phyloP scores from a whole-genome alignment of 2,888 invertebrate species.

The Noctua fimbriata region DNA sequence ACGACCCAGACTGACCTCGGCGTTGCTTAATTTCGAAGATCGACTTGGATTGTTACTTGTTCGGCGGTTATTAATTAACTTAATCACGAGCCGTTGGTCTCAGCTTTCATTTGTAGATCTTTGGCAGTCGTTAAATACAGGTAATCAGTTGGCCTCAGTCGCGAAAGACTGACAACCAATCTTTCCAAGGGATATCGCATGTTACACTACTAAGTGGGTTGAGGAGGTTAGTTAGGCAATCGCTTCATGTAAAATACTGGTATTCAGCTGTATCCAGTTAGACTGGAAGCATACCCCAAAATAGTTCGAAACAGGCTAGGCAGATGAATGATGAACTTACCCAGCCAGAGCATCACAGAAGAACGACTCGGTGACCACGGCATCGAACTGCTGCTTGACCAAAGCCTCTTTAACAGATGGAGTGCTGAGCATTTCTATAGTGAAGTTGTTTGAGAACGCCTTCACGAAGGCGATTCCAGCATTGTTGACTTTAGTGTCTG shows the following conservation, averaged over 20 bases:
- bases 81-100: no score
- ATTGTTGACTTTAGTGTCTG: conserved; percentile 17
- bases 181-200: not conserved
- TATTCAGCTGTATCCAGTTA: not conserved
- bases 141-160: no score
- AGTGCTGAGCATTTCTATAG: conserved; percentile 52
- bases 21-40: no score
- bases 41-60: no score
- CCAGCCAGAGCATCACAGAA: conserved; percentile 77
- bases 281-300: not conserved
- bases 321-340: conserved; percentile 28
- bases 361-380: conserved; percentile 81
- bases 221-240: not conserved
- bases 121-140: no score
- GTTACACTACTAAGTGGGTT: not conserved
- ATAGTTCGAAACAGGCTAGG: not conserved
- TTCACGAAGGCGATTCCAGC: conserved; percentile 60
- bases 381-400: conserved; percentile 74
- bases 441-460: conserved; percentile 70
- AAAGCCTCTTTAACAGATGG: conserved; percentile 67
- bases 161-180: no score
- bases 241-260: not conserved
- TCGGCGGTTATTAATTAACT: no score
- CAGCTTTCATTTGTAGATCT: no score
- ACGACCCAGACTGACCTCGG: no score